phyloP scores from a whole-genome alignment of 2,797 vertebrate genomes.

The Sebastes trivittatus region DNA sequence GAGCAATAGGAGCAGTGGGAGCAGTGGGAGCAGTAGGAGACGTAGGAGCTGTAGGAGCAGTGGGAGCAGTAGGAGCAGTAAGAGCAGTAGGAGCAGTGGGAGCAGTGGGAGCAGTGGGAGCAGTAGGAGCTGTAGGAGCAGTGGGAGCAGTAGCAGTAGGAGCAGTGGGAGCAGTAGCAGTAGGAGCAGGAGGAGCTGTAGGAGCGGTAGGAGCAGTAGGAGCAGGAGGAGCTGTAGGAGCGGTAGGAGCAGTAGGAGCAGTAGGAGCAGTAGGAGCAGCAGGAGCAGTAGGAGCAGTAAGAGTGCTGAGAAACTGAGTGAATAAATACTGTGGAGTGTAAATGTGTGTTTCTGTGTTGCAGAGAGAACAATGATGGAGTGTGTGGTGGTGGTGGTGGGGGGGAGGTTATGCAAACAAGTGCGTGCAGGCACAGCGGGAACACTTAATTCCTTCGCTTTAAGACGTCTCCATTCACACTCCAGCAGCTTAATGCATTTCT shows the following conservation, averaged over 20 bases:
- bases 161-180: too few relatives aligned
- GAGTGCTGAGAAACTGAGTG: background rate
- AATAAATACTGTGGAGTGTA: background rate
- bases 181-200: too few relatives aligned
- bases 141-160: too few relatives aligned
- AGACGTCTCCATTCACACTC: slow-evolving; percentile 23
- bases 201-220: too few relatives aligned
- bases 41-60: fast-evolving
- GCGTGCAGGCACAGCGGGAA: background rate
- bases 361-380: background rate
- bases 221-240: fast-evolving
- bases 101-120: too few relatives aligned
- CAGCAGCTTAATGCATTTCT: slow-evolving; percentile 23
- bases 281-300: fast-evolving
- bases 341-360: background rate
- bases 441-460: slow-evolving; percentile 10
- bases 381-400: too few relatives aligned
- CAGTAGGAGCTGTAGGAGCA: too few relatives aligned
- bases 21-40: fast-evolving
- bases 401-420: background rate
- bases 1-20: fast-evolving
- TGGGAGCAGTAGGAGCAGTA: too few relatives aligned
- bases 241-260: fast-evolving
- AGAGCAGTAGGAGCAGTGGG: fast-evolving
- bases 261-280: fast-evolving